phyloP scores from a whole-genome alignment of 2,888 invertebrate species.

The Macrosoma leucophasiata region DNA sequence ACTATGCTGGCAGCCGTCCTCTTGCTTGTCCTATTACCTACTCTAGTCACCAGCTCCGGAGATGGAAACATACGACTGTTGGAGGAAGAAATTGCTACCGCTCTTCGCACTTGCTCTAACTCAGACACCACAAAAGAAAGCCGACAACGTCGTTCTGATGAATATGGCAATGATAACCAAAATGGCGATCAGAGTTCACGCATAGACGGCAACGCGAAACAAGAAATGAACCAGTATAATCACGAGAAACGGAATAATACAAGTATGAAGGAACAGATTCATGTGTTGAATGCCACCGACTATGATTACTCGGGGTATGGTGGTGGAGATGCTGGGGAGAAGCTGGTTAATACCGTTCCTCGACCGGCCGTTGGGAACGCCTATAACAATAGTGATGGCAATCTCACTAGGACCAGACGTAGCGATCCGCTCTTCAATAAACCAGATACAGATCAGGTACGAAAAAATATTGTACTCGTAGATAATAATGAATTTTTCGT shows the following conservation, averaged over 20 bases:
- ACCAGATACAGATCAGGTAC: conserved; percentile 50
- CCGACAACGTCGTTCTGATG: conserved; percentile 35
- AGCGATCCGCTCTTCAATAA: conserved; percentile 45
- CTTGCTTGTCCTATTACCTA: conserved; percentile 38
- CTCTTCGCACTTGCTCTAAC: conserved; percentile 45
- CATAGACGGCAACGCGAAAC: conserved; percentile 40
- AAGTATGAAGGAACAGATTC: conserved; percentile 43
- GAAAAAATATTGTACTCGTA: too few relatives aligned
- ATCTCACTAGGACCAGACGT: conserved; percentile 36
- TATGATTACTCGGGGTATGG: conserved; percentile 41
- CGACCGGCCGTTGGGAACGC: conserved; percentile 25
- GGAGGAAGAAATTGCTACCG: conserved; percentile 54
- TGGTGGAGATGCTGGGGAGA: conserved; percentile 35
- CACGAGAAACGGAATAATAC: conserved; percentile 46
- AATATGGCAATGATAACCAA: conserved; percentile 24
- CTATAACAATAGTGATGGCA: conserved; percentile 22
- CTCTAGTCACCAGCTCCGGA: conserved; percentile 38
- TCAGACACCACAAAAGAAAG: conserved; percentile 21
- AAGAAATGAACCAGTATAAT: conserved; percentile 39
- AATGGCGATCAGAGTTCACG: conserved; percentile 28
- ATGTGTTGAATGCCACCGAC: conserved; percentile 45
- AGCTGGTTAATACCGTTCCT: conserved; percentile 35
- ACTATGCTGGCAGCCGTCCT: conserved; percentile 38
- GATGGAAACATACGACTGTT: conserved; percentile 62
- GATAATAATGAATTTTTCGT: too few relatives aligned